phyloP scores from a whole-genome alignment of 2,888 invertebrate species.

The Pimpla rufipes region DNA sequence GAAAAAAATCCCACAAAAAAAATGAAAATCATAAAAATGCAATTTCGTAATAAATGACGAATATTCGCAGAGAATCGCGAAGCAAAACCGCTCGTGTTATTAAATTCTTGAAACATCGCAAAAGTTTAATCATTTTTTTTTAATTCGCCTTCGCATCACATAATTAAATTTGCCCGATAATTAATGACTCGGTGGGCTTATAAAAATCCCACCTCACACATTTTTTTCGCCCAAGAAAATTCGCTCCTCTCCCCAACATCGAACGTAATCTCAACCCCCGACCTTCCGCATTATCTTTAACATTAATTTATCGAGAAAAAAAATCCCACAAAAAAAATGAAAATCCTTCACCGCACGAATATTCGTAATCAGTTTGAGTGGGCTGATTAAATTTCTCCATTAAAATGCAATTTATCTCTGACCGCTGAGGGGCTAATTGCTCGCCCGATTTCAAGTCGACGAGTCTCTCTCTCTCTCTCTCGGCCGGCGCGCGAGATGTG shows the following conservation, averaged over 20 bases:
- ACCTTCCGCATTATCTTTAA: not conserved
- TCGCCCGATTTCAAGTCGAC: not conserved
- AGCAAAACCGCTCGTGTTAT: no score
- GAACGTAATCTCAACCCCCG: not conserved
- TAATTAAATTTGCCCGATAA: no score
- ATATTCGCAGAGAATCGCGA: no score
- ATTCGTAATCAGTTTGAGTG: not conserved
- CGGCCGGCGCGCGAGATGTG: not conserved
- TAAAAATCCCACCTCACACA: no score
- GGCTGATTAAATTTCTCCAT: not conserved
- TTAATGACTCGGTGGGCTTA: no score
- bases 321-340: not conserved
- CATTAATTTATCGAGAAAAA: constrained; percentile 1
- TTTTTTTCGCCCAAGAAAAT: not conserved
- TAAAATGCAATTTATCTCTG: constrained; percentile 11
- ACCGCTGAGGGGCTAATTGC: constrained; percentile 1
- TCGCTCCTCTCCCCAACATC: not conserved
- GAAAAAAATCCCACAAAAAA: not conserved
- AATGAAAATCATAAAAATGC: not conserved
- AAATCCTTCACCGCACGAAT: not conserved
- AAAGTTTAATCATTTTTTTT: no score
- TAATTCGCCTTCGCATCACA: no score
- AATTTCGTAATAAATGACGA: no score
- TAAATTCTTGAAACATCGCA: no score
- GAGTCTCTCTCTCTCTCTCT: not conserved